Base-by-base conservation (phyloP, 2,797 vertebrate species). In the Liasis olivaceus region DNA sequence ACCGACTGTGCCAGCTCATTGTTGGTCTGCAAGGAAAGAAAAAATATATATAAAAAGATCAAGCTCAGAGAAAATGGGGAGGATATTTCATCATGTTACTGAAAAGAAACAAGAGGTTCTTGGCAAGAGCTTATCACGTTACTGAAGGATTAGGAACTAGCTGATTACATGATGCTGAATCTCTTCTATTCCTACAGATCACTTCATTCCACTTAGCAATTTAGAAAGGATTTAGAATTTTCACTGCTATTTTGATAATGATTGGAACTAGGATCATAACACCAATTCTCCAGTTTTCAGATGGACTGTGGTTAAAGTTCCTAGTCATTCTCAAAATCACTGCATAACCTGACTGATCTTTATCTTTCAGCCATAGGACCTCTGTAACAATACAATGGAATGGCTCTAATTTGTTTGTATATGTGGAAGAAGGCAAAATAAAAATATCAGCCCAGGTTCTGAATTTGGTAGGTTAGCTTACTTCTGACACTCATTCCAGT, bases 1-100 rank as follows among this genome's bases (percentile, higher is more conserved):
- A 99, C 99, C 97, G 98, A 98, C 92, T 98, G 98, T 93, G 97
- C 98, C 96, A 98, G 95, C 94, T 98, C 98, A 60, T 96, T 96
- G 94, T 97, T 98, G 96, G 97, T 98, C 99, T 99, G 96, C 89
- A 84, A 3, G 66, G 64, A 95, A 94, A 24, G 69, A 96, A 96
- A 95, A 95, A 13, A 95, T 85, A 93, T 47, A 86, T 95, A 95
- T 94, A 59, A 12, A 97, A 85, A 92, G 20, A 59, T 64, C 58
- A 85, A 92, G 26, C 42, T 64, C 58, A n/a, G 20, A 56, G 17
- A 72, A 17, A 36, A 69, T 64, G 56, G 26, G 5, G 62, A 22
- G 8, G 54, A 11, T 66, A 90, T 93, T 13, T 31, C 47, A 90
- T 51, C 42, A 31, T 89, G 36, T 22, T 42, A 24, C 54, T 87